phyloP scores from a whole-genome alignment of 2,113 vertebrate genomes.

The Nyctereutes procyonoides region DNA sequence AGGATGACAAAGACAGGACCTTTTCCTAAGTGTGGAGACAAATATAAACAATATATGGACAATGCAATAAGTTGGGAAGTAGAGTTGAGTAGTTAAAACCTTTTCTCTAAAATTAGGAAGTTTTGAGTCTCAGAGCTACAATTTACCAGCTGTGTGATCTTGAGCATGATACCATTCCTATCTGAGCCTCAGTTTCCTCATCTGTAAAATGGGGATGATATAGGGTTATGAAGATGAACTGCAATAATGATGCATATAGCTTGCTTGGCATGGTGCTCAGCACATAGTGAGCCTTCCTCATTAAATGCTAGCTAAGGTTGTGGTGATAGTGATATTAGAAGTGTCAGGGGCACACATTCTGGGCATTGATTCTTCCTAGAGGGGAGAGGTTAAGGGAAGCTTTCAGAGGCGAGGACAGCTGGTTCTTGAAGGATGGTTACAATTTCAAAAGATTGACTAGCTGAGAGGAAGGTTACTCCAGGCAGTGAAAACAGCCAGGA shows the following conservation, averaged over 20 bases:
- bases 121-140: background rate
- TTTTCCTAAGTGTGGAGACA: background rate
- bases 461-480: background rate
- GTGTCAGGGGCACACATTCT: background rate
- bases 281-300: background rate
- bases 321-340: background rate
- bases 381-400: background rate
- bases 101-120: slow-evolving; percentile 41
- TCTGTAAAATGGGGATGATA: background rate
- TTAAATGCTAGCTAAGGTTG: background rate
- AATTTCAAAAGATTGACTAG: slow-evolving; percentile 4
- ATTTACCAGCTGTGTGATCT: background rate
- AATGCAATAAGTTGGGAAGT: background rate
- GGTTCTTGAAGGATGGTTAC: background rate
- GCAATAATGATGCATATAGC: background rate
- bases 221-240: background rate
- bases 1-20: background rate
- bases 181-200: background rate
- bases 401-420: background rate
- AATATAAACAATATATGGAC: background rate
- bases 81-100: background rate
- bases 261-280: background rate
- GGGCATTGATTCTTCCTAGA: background rate
- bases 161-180: background rate
- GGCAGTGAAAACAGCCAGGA: background rate